Conservation (phyloP, 2,888 invertebrate species). For the Ditula angustiorana region DNA sequence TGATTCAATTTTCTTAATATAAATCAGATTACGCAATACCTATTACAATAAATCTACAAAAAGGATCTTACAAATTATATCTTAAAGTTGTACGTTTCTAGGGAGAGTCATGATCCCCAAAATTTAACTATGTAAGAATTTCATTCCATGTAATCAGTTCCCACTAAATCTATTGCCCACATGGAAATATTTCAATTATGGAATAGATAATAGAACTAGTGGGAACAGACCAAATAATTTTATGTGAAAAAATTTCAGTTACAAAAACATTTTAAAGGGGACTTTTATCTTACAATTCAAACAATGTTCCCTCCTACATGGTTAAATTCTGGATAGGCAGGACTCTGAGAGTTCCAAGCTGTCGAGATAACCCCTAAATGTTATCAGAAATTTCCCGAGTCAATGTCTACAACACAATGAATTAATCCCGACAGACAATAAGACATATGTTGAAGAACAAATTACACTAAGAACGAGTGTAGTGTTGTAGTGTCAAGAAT, state of each 20-base stretch:
- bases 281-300: conserved; percentile 58
- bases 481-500: conserved; percentile 55
- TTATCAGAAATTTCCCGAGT: conserved; percentile 46
- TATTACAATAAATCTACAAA: conserved; percentile 79
- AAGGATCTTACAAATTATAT: conserved; percentile 79
- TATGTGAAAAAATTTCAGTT: conserved; percentile 63
- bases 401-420: conserved; percentile 53
- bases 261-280: conserved; percentile 44
- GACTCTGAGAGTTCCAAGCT: conserved; percentile 73
- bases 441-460: conserved; percentile 79
- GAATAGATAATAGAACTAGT: too few relatives aligned
- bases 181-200: too few relatives aligned
- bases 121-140: conserved; percentile 72
- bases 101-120: conserved; percentile 76
- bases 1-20: conserved; percentile 65
- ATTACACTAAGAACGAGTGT: conserved; percentile 78
- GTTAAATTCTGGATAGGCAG: conserved; percentile 72
- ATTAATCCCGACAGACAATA: conserved; percentile 54
- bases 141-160: conserved; percentile 45
- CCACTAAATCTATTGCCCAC: too few relatives aligned
- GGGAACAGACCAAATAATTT: too few relatives aligned
- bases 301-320: conserved; percentile 61
- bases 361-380: conserved; percentile 72
- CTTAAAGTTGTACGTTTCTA: conserved; percentile 83
- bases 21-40: conserved; percentile 82